A percentile compares a stretch with the other conserved stretches of the same genome.
Conservation (phyloP, 2,888 invertebrate genomes). For the Meiosimyza decipiens region DNA sequence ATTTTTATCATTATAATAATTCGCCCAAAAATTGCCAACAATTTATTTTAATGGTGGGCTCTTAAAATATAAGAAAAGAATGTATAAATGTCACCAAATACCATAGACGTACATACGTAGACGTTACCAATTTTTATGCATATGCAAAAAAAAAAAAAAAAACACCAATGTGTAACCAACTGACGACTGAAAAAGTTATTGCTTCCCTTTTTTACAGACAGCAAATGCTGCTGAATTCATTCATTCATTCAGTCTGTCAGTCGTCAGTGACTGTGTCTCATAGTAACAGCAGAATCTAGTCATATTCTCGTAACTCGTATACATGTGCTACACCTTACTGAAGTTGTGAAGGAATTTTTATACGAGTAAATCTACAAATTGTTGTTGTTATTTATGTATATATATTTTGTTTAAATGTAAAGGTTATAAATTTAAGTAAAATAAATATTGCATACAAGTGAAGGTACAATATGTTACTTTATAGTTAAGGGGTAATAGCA, state of each 20-base stretch:
- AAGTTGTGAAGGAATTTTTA: too few species aligned
- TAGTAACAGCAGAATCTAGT: too few species aligned
- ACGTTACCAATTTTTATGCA: neutral
- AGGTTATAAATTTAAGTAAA: slow-evolving; percentile 2
- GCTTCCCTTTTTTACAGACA: neutral
- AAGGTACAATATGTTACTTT: slow-evolving; percentile 15
- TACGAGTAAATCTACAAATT: too few species aligned
- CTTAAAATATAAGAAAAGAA: slow-evolving; percentile 6
- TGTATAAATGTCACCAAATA: neutral
- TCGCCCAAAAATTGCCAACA: slow-evolving; percentile 16
- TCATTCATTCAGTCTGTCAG: too few species aligned
- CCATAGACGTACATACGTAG: neutral
- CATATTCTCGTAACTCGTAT: too few species aligned
- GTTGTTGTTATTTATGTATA: too few species aligned
- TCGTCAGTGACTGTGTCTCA: too few species aligned
- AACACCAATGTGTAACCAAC: neutral
- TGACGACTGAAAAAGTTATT: slow-evolving; percentile 19
- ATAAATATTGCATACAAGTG: slow-evolving; percentile 14
- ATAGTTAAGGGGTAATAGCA: neutral
- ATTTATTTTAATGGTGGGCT: slow-evolving; percentile 6
- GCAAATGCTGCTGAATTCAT: too few species aligned
- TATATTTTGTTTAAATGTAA: too few species aligned
- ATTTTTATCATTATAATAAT: slow-evolving; percentile 17
- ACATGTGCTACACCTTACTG: too few species aligned
- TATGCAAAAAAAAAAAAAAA: neutral